Conservation (phyloP, 2,113 vertebrate genomes). For the Perca schrenkii region DNA sequence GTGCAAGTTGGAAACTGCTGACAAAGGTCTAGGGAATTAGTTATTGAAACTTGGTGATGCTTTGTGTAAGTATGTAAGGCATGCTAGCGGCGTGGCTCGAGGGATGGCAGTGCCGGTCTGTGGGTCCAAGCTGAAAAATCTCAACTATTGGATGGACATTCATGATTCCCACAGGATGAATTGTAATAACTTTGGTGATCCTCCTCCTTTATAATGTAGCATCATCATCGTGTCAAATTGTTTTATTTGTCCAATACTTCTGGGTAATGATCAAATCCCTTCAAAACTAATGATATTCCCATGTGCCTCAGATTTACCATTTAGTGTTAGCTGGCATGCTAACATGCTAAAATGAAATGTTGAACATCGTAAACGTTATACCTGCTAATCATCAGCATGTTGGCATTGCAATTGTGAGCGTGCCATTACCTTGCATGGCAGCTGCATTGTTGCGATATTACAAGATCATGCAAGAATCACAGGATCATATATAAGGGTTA, state of each 20-base stretch:
- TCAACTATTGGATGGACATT: background rate
- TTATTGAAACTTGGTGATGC: constrained; percentile 44
- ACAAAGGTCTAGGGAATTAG: constrained; percentile 29
- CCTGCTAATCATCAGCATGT: background rate
- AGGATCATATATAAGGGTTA: too few relatives aligned
- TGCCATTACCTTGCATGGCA: too few relatives aligned
- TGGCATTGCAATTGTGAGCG: background rate
- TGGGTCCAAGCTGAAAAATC: constrained; percentile 1
- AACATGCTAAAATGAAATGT: background rate
- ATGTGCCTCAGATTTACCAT: background rate
- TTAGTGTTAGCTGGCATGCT: background rate
- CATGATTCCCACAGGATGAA: background rate
- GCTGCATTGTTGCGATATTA: too few relatives aligned
- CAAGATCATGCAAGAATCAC: too few relatives aligned
- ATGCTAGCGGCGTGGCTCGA: background rate
- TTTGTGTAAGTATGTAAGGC: constrained; percentile 12
- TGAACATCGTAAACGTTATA: background rate
- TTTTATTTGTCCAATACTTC: background rate
- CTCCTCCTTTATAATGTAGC: background rate
- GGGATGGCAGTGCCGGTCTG: background rate
- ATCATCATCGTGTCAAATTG: background rate
- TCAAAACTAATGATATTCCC: background rate
- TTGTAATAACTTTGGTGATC: background rate
- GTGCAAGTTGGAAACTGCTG: constrained; percentile 37
- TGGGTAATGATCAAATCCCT: background rate